Evolutionary conservation across 2,113 vertebrate genomes (phyloP).

Genomic region (Isichthys henryi): DNA sequence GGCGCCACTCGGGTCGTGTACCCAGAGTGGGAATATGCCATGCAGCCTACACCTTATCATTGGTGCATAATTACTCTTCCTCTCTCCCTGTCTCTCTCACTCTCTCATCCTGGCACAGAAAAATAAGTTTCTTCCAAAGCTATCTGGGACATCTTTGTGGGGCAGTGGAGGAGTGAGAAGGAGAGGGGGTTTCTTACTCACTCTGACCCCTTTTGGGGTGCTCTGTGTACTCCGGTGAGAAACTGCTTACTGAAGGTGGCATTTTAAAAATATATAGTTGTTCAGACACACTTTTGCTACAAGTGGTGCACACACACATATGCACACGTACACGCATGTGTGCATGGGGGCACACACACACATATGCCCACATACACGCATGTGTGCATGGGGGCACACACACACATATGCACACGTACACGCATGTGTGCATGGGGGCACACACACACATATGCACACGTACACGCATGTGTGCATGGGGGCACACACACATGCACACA

Average conservation of each 20-base stretch:
- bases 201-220: background rate
- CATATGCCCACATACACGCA: too few relatives aligned
- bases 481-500: background rate
- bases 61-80: background rate
- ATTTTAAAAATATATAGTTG: background rate
- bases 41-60: background rate
- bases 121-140: background rate
- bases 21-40: background rate
- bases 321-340: background rate
- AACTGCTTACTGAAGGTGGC: background rate
- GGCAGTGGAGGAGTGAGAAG: background rate
- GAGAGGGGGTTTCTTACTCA: background rate
- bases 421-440: background rate
- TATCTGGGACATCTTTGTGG: slow-evolving; percentile 25
- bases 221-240: background rate
- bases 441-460: background rate
- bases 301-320: background rate
- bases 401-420: background rate
- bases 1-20: background rate
- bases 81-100: background rate
- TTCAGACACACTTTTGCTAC: background rate
- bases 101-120: background rate
- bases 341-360: background rate
- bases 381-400: background rate
- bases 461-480: background rate